These are phyloP conservation scores for Diabrotica balteata DNA, from an alignment of 2,888 invertebrate genomes.

Conservation along the genomic window DNA sequence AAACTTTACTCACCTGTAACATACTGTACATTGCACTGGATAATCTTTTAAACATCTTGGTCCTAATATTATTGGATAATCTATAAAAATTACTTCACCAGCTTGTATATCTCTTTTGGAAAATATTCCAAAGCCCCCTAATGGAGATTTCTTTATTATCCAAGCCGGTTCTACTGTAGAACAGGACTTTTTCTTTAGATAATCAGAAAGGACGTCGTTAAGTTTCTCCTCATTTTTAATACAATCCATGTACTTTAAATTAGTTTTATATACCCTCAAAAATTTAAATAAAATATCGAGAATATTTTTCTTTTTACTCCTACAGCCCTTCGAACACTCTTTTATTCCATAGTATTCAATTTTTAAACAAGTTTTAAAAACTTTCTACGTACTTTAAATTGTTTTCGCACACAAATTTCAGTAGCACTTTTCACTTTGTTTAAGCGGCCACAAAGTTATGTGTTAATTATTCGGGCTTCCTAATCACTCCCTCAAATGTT, in stretches of 20 bases:
- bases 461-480: not conserved
- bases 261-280: no score
- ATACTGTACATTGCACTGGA: conserved; percentile 72
- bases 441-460: not conserved
- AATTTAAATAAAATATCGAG: no score
- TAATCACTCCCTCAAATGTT: not conserved
- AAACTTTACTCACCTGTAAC: conserved; percentile 64
- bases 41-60: conserved; percentile 67
- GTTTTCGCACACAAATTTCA: no score
- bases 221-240: conserved; percentile 33
- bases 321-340: no score
- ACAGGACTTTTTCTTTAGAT: conserved; percentile 38
- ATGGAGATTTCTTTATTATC: conserved; percentile 67
- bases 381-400: no score
- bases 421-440: no score
- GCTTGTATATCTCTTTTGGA: conserved; percentile 70
- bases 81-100: conserved; percentile 76
- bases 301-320: no score
- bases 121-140: conserved; percentile 76
- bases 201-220: conserved; percentile 39
- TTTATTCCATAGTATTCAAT: no score
- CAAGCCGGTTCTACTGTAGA: conserved; percentile 60
- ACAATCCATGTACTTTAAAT: conserved; percentile 3
- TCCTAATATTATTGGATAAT: conserved; percentile 74
- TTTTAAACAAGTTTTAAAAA: no score